These are phyloP conservation scores for Neoscelio sp. DNA, from an alignment of 2,888 invertebrate species.

Conservation along the genomic window DNA sequence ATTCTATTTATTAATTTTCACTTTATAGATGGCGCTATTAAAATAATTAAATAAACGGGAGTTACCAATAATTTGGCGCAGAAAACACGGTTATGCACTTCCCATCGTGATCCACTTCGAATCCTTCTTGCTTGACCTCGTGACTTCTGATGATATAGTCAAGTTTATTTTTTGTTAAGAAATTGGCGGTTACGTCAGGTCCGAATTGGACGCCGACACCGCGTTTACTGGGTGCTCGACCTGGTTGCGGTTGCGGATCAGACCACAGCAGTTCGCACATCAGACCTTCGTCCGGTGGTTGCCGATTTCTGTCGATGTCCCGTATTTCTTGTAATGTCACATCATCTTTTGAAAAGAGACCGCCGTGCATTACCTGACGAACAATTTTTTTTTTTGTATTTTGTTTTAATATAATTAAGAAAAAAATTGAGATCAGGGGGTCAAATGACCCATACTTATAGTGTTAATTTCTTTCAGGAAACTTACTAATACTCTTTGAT, in stretches of 20 bases:
- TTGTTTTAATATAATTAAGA: neutral
- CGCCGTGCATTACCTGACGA: conserved; percentile 98
- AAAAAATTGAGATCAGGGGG: neutral
- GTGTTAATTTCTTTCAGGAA: neutral
- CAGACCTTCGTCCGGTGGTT: conserved; percentile 97
- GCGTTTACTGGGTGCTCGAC: conserved; percentile 96
- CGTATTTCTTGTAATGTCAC: conserved; percentile 97
- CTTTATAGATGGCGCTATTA: too few species aligned
- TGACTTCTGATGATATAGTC: conserved; percentile 98
- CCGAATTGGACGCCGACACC: conserved; percentile 99
- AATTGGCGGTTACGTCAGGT: conserved; percentile 96
- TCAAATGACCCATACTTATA: neutral
- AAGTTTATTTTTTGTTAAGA: conserved; percentile 93
- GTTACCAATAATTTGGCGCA: conserved; percentile 99
- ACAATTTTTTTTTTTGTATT: neutral
- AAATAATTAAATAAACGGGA: conserved; percentile 46
- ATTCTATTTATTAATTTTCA: too few species aligned
- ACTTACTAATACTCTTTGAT: conserved; percentile 89
- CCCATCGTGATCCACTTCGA: conserved; percentile 96
- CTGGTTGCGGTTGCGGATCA: conserved; percentile 96
- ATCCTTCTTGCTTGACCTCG: conserved; percentile 98
- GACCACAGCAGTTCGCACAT: conserved; percentile 99
- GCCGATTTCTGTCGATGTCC: conserved; percentile 94
- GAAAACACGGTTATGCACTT: conserved; percentile 99
- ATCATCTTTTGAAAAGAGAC: conserved; percentile 96